Percentiles rank a stretch among this genome's conserved stretches.
These are phyloP conservation scores for Tachysurus fulvidraco DNA, from an alignment of 2,113 vertebrate species.

Conservation along the genomic window DNA sequence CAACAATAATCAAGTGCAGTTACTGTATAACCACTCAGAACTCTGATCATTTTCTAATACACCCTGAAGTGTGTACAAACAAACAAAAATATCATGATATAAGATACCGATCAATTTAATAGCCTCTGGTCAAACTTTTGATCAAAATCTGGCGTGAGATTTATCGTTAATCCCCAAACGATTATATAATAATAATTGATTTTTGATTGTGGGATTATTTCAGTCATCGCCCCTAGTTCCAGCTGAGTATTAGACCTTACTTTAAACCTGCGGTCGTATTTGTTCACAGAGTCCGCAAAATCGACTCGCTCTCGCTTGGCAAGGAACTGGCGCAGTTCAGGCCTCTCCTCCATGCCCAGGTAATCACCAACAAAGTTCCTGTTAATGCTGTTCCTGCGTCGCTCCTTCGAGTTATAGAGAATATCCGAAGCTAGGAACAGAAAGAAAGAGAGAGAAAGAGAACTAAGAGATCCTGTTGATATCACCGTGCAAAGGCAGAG, in stretches of 20 bases:
- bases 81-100: too few species aligned
- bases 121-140: background rate
- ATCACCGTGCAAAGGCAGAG: background rate
- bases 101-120: too few species aligned
- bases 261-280: constrained; percentile 97
- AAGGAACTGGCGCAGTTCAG: constrained; percentile 92
- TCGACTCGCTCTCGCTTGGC: constrained; percentile 88
- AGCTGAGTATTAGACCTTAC: constrained; percentile 59
- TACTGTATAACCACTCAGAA: too few species aligned
- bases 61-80: too few species aligned
- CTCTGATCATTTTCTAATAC: too few species aligned
- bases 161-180: background rate
- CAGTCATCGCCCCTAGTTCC: background rate
- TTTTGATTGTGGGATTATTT: background rate
- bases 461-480: background rate
- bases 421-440: constrained; percentile 85
- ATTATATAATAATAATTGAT: background rate
- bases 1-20: too few species aligned
- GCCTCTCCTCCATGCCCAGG: constrained; percentile 91
- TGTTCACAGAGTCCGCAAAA: constrained; percentile 89
- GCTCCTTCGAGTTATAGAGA: constrained; percentile 91
- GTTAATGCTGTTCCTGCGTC: constrained; percentile 94
- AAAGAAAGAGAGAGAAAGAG: constrained; percentile 23
- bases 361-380: constrained; percentile 97
- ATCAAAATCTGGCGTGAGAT: background rate